phyloP scores from a whole-genome alignment of 2,888 invertebrate genomes.

The Unio pictorum region DNA sequence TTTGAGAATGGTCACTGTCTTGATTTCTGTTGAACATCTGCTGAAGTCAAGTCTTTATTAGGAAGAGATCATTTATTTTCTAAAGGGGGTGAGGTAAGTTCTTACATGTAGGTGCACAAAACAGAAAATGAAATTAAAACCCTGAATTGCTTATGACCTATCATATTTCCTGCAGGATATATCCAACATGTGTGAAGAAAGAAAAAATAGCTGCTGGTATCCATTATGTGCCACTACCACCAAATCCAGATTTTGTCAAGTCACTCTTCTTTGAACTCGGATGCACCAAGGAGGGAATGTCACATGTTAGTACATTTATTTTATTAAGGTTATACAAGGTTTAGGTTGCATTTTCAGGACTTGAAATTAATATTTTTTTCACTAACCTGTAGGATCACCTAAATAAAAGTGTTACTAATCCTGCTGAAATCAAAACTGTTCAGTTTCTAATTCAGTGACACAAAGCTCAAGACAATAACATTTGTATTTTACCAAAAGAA shows the following conservation, averaged over 20 bases:
- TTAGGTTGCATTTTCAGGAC: neutral
- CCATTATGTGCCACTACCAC: conserved; percentile 42
- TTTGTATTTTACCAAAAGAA: too few relatives aligned
- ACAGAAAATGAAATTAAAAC: neutral
- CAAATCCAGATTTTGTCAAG: conserved; percentile 42
- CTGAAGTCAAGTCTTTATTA: too few relatives aligned
- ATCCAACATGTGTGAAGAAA: conserved; percentile 53
- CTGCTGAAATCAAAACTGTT: too few relatives aligned
- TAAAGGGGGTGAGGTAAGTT: too few relatives aligned
- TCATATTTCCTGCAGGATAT: conserved; percentile 38
- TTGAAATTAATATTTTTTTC: neutral
- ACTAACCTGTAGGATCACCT: too few relatives aligned
- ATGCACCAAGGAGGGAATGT: conserved; percentile 25
- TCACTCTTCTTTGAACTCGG: conserved; percentile 43
- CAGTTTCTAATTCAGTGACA: too few relatives aligned
- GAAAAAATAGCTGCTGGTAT: conserved; percentile 40
- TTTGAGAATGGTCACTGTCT: too few relatives aligned
- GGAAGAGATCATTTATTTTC: too few relatives aligned
- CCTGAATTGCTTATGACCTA: neutral
- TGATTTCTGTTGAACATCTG: too few relatives aligned
- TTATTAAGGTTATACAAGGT: neutral
- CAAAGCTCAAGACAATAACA: too few relatives aligned
- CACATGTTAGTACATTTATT: conserved; percentile 25
- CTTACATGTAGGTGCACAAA: neutral
- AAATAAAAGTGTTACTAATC: too few relatives aligned